A percentile compares a stretch with the other conserved stretches of the same genome.
Conservation (phyloP, 30 jellyfish, hydroid and myxozoan species). For the Rhopilema esculentum region DNA sequence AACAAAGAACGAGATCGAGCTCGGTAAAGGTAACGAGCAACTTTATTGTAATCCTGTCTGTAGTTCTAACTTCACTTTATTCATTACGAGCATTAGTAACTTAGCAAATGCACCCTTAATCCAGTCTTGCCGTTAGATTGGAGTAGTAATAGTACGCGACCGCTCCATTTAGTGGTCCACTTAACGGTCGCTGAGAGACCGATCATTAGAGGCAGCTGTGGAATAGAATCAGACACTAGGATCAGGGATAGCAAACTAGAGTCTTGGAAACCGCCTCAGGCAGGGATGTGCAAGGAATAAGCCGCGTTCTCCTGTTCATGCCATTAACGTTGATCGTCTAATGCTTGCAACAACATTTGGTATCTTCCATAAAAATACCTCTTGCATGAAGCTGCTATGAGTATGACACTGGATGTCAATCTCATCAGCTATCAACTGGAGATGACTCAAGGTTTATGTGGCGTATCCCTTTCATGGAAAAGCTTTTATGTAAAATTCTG, state of each 20-base stretch:
- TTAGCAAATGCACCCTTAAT: not conserved
- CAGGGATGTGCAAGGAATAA: too few species aligned
- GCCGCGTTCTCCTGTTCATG: not conserved
- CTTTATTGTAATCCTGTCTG: not conserved
- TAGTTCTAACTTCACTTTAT: constrained; percentile 1
- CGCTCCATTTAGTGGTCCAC: not conserved
- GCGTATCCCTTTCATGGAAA: too few species aligned
- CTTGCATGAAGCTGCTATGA: too few species aligned
- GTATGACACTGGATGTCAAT: too few species aligned
- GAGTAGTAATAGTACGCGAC: too few species aligned
- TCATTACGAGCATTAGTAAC: constrained; percentile 50
- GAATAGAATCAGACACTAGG: not conserved
- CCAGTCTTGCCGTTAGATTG: not conserved
- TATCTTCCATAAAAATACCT: not conserved
- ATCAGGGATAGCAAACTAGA: too few species aligned
- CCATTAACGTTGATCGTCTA: not conserved
- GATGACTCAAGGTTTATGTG: too few species aligned
- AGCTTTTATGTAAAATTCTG: too few species aligned
- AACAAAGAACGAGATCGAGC: constrained; percentile 21
- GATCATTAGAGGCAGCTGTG: not conserved
- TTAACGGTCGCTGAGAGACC: not conserved
- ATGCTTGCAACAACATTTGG: not conserved
- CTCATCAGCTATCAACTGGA: too few species aligned
- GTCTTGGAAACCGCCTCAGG: too few species aligned
- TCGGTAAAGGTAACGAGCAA: constrained; percentile 6